Evolutionary conservation across 2,113 vertebrate species (phyloP).

Genomic region (Atrichornis clamosus): DNA sequence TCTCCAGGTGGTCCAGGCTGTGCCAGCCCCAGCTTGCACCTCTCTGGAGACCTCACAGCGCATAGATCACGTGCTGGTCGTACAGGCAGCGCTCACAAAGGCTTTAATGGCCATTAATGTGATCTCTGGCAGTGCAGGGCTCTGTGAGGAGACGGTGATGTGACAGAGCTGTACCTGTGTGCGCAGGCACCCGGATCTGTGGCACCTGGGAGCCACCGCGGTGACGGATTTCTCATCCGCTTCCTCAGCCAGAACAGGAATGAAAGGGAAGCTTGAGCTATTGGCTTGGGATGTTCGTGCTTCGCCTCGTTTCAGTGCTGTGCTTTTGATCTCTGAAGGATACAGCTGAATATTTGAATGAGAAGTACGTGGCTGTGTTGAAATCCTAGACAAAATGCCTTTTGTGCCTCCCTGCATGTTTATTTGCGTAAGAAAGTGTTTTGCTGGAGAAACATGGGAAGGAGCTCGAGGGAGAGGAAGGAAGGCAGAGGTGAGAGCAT

Average conservation of each 20-base stretch:
- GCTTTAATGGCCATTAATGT: neutral
- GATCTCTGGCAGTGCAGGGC: neutral
- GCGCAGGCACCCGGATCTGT: neutral
- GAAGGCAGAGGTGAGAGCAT: neutral
- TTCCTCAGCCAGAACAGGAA: neutral
- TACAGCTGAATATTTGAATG: constrained; percentile 30
- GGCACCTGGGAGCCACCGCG: neutral
- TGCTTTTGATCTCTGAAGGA: constrained; percentile 28
- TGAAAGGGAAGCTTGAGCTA: neutral
- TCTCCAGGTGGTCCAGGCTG: neutral
- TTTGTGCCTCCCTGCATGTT: constrained; percentile 46
- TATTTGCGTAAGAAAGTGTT: constrained; percentile 35
- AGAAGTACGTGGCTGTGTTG: neutral
- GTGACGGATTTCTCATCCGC: neutral
- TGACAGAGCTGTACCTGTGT: neutral
- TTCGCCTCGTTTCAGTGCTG: neutral
- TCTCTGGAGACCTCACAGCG: neutral
- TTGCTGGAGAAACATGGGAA: constrained; percentile 28
- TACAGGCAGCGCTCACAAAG: neutral
- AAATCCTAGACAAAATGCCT: constrained; percentile 30
- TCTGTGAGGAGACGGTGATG: neutral
- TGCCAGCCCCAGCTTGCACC: neutral
- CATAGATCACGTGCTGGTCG: neutral
- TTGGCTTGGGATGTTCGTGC: neutral
- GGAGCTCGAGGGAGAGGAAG: constrained; percentile 2